These are phyloP conservation scores for Oscheius sp. DNA, from an alignment of 2,888 invertebrate genomes.

Conservation along the genomic window DNA sequence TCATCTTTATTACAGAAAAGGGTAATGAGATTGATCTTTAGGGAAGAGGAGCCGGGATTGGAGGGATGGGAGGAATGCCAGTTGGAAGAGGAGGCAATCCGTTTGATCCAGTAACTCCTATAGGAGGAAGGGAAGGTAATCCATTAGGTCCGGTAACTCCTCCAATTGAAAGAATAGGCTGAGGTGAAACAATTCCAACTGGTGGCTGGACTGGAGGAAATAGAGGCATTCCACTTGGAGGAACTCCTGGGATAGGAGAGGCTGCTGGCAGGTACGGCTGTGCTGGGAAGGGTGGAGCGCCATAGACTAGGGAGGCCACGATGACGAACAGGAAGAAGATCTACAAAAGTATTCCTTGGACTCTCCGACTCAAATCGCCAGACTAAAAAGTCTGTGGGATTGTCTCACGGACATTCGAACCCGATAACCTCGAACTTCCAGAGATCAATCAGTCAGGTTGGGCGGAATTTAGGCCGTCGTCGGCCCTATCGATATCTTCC, in stretches of 20 bases:
- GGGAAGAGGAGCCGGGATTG: background rate
- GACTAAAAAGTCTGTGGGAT: no score
- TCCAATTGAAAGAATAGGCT: no score
- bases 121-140: background rate
- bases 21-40: no score
- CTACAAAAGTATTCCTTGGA: background rate
- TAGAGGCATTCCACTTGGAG: background rate
- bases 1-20: no score
- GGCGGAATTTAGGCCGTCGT: background rate
- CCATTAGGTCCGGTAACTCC: background rate
- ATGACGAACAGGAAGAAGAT: background rate
- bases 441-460: background rate
- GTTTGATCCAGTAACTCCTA: no score
- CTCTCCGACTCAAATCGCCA: no score
- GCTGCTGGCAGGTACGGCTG: background rate
- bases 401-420: no score
- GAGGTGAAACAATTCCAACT: no score
- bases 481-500: slow-evolving; percentile 1
- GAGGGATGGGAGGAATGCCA: background rate
- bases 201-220: no score
- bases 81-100: background rate
- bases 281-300: background rate
- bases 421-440: slow-evolving; percentile 17
- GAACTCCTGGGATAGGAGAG: background rate
- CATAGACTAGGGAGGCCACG: no score